Conservation (phyloP, 2,113 vertebrate species). For the Oceanodroma tethys region DNA sequence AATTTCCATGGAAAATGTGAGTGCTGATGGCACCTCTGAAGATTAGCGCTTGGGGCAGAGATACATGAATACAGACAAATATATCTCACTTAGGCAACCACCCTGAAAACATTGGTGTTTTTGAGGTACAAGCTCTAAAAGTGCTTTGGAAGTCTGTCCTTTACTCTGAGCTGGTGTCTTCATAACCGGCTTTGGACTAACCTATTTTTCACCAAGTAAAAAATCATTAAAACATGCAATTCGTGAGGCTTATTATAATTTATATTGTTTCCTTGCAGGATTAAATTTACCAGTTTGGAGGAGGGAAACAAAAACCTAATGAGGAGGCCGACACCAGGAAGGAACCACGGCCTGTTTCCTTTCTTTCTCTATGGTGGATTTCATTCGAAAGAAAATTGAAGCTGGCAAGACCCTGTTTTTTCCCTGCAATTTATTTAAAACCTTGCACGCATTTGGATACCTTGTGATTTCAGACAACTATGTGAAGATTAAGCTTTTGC, state of each 20-base stretch:
- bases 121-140: neutral
- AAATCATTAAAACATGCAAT: neutral
- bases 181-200: neutral
- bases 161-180: neutral
- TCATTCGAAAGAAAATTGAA: conserved; percentile 74
- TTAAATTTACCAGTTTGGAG: conserved; percentile 72
- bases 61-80: neutral
- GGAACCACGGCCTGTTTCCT: conserved; percentile 63
- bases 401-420: conserved; percentile 75
- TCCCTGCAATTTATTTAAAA: conserved; percentile 78
- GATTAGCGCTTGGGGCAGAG: neutral
- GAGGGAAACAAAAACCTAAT: conserved; percentile 64
- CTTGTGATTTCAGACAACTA: conserved; percentile 79
- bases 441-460: conserved; percentile 81
- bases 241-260: conserved; percentile 35
- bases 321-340: conserved; percentile 60
- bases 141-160: neutral
- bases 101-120: neutral
- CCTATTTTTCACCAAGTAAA: neutral
- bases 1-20: neutral
- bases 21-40: neutral
- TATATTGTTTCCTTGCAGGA: conserved; percentile 74
- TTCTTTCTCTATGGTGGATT: conserved; percentile 68
- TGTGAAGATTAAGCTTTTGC: conserved; percentile 80
- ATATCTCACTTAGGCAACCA: neutral